Evolutionary conservation across 2,797 vertebrate species (phyloP), one percentile per base, ranked within the genome.

Genomic region (Trichosurus vulpecula): DNA sequence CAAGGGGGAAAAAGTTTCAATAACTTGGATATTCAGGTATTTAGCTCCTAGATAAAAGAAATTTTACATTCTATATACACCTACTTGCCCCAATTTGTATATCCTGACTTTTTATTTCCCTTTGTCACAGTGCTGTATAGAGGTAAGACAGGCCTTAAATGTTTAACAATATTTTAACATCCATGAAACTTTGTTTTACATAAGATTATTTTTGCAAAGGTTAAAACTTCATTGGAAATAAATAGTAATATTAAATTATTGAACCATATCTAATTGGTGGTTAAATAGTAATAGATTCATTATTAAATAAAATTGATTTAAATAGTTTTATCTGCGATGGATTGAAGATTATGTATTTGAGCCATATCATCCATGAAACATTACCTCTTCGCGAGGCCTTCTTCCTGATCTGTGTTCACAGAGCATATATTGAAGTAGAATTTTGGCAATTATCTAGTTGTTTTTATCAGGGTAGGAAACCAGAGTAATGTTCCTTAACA

Each of bases 21-120:
- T 74, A 56, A 87, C 25, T 35, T 87, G 90, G 87, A 55, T 93
- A 61, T 94, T 13, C 58, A 92, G 56, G 89, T 58, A 93, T 89
- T 53, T 52, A 30, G n/a, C 16, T 52, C 92, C 47, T 27, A 55
- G 58, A 27, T 94, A 54, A 66, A 58, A 25, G 29, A 12, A 35
- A 25, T 57, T 53, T 53, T 54, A 53, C 25, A 58, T 47, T 93
- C 3, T 35, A 53, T 0, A 54, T 94, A 35, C 74, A 93, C 93
- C 92, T 91, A 31, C 81, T 97, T 96, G 57, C 51, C 90, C 22
- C 92, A 91, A 31, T 66, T 97, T 96, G 66, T 35, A 81, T 22
- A 94, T 52, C 13, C 89, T 97, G 95, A 52, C 52, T 96, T 96
- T 96, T 96, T 96, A 92, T 94, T 81, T 81, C n/a, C n/a, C n/a